phyloP scores from a whole-genome alignment of 2,797 vertebrate genomes.

The Gobionotothen gibberifrons region DNA sequence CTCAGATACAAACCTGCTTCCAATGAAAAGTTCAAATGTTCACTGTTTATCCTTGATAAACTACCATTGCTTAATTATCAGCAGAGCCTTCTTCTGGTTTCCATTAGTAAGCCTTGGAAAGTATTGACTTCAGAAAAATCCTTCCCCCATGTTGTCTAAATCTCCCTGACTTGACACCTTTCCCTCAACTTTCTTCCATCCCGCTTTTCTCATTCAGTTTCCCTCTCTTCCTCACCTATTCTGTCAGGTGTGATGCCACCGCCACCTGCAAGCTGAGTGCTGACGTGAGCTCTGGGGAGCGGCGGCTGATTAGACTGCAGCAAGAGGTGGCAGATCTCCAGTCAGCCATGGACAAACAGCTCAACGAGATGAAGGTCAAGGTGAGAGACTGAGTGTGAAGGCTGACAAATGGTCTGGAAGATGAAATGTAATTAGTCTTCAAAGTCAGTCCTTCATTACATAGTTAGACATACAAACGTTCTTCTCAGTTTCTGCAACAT shows the following conservation, averaged over 20 bases:
- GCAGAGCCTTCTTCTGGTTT: neutral
- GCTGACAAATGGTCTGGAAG: slow-evolving; percentile 13
- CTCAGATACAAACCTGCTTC: neutral
- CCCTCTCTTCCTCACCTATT: slow-evolving; percentile 35
- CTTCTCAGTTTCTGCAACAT: neutral
- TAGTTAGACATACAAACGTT: neutral
- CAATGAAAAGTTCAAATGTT: slow-evolving; percentile 1
- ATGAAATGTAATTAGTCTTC: neutral
- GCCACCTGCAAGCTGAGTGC: slow-evolving; percentile 84
- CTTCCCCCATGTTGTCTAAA: neutral
- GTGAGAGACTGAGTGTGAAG: slow-evolving; percentile 63
- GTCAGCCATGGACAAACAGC: slow-evolving; percentile 71
- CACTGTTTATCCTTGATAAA: neutral
- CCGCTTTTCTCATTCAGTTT: slow-evolving; percentile 23
- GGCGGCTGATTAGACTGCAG: slow-evolving; percentile 75
- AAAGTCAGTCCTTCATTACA: neutral
- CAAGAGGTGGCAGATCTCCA: slow-evolving; percentile 79
- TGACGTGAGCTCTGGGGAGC: slow-evolving; percentile 75
- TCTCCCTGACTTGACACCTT: slow-evolving; percentile 23
- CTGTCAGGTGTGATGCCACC: slow-evolving; percentile 87
- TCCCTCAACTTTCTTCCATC: neutral
- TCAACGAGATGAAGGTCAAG: slow-evolving; percentile 84
- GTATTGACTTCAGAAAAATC: neutral
- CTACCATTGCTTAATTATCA: slow-evolving; percentile 7
- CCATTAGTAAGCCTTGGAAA: neutral